These are phyloP conservation scores for Carettochelys insculpta DNA, from an alignment of 2,113 vertebrate genomes.

Conservation along the genomic window DNA sequence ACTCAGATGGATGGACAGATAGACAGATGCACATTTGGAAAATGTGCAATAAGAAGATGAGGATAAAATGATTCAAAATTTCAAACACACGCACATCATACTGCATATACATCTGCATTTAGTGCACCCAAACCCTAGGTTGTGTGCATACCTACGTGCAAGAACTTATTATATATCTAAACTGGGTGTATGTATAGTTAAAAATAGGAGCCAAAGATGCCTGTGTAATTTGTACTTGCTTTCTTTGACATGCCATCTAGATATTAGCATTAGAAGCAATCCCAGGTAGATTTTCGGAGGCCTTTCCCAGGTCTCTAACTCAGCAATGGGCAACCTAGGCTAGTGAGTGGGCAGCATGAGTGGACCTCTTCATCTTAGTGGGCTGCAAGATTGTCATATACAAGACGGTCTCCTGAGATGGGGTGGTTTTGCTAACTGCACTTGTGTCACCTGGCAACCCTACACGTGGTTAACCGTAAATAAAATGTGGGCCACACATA, in stretches of 20 bases:
- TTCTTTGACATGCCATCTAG: background rate
- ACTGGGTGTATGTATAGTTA: background rate
- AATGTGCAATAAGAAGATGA: too few relatives aligned
- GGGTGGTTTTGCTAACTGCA: too few relatives aligned
- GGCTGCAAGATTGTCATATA: too few relatives aligned
- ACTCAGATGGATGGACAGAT: too few relatives aligned
- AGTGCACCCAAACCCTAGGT: accelerated
- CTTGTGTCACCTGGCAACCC: too few relatives aligned
- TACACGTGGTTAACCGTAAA: too few relatives aligned
- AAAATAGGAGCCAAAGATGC: background rate
- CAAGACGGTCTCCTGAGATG: too few relatives aligned
- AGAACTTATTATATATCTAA: background rate
- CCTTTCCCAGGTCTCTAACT: background rate
- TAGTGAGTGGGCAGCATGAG: too few relatives aligned
- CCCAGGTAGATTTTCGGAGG: background rate
- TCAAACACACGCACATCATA: background rate
- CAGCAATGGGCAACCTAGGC: too few relatives aligned
- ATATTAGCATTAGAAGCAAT: background rate
- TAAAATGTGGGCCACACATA: too few relatives aligned
- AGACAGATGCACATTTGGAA: too few relatives aligned
- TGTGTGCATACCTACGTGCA: background rate
- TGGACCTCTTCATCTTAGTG: too few relatives aligned
- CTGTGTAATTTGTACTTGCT: background rate
- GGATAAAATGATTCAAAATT: background rate
- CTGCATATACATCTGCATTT: accelerated